phyloP scores from a whole-genome alignment of 2,113 vertebrate species.

The Notothenia rossii region DNA sequence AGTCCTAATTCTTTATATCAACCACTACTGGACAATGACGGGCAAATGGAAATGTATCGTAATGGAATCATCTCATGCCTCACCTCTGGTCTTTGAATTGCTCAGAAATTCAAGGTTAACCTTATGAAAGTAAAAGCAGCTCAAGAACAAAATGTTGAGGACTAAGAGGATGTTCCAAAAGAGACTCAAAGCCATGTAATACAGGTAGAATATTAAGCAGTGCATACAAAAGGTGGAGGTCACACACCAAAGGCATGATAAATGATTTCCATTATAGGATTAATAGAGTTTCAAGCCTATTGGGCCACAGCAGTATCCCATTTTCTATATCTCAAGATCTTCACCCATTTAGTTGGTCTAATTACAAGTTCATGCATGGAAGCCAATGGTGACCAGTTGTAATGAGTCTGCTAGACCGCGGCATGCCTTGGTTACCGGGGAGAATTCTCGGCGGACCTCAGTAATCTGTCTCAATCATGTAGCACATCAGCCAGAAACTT shows the following conservation, averaged over 20 bases:
- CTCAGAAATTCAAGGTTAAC: conserved; percentile 51
- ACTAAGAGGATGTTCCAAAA: conserved; percentile 40
- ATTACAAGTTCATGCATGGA: conserved; percentile 78
- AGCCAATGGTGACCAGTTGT: conserved; percentile 62
- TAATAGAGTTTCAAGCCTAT: conserved; percentile 78
- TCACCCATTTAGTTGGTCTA: conserved; percentile 72
- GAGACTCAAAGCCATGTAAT: conserved; percentile 42
- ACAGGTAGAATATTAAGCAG: conserved; percentile 73
- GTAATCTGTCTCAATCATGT: conserved; percentile 79
- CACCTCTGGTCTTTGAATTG: not conserved
- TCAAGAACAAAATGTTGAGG: conserved; percentile 59
- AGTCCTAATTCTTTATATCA: not conserved
- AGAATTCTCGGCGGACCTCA: conserved; percentile 46
- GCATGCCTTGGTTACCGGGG: conserved; percentile 45
- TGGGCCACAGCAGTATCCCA: conserved; percentile 48
- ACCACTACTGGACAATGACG: not conserved
- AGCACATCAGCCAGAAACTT: conserved; percentile 57
- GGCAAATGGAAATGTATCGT: conserved; percentile 9
- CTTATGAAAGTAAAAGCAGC: conserved; percentile 49
- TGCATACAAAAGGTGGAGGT: conserved; percentile 73
- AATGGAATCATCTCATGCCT: conserved; percentile 14
- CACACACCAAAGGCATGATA: conserved; percentile 79
- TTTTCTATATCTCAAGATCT: conserved; percentile 54
- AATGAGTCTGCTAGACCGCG: conserved; percentile 63
- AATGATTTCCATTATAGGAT: conserved; percentile 80